These are phyloP conservation scores for Tachyglossus aculeatus DNA, from an alignment of 2,797 vertebrate genomes.

Conservation along the genomic window DNA sequence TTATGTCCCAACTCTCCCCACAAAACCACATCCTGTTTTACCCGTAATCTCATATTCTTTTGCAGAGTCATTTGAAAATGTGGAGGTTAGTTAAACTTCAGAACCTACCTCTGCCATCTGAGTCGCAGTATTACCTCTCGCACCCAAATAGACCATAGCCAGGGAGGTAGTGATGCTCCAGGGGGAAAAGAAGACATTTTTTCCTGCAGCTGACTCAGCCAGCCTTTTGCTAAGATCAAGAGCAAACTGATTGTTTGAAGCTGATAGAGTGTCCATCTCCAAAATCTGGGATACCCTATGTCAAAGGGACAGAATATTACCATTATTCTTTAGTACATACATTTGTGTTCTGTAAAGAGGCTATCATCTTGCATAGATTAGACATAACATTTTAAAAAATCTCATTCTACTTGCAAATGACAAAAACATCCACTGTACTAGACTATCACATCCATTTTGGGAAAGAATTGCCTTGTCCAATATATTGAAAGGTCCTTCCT, in stretches of 20 bases:
- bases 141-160: conserved; percentile 67
- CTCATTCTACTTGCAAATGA: too few relatives aligned
- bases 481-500: too few relatives aligned
- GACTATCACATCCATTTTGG: too few relatives aligned
- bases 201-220: conserved; percentile 48
- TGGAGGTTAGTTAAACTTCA: background rate
- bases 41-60: too few relatives aligned
- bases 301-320: background rate
- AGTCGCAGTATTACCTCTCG: conserved; percentile 55
- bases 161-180: conserved; percentile 66
- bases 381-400: too few relatives aligned
- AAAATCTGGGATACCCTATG: conserved; percentile 33
- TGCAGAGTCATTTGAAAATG: background rate
- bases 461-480: too few relatives aligned
- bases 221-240: conserved; percentile 73
- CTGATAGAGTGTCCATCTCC: conserved; percentile 61
- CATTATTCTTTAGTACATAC: background rate
- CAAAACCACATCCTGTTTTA: too few relatives aligned
- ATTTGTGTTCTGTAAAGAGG: background rate
- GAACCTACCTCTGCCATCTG: conserved; percentile 68
- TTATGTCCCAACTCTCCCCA: too few relatives aligned
- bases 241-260: conserved; percentile 70
- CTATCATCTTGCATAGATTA: background rate
- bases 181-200: conserved; percentile 73
- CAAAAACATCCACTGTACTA: background rate